Percentiles rank a stretch among this genome's conserved stretches.
Conservation (phyloP, 1,140 invertebrate genomes). For the Penaeus vannamei region DNA sequence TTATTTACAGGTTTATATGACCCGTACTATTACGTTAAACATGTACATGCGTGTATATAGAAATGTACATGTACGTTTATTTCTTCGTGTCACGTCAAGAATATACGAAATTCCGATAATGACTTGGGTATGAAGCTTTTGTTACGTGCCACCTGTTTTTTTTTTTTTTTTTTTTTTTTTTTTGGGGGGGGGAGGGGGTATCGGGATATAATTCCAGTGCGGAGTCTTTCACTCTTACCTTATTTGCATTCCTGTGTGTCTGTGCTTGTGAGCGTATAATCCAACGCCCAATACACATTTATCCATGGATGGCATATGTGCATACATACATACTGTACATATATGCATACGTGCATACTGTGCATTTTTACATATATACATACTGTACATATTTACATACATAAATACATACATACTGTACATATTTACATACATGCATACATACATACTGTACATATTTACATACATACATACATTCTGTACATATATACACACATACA, state of each 20-base stretch:
- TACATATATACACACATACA: slow-evolving; percentile 25
- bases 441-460: slow-evolving; percentile 38
- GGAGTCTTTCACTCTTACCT: too few relatives aligned
- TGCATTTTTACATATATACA: neutral
- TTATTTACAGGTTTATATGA: too few relatives aligned
- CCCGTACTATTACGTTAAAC: too few relatives aligned
- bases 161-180: too few relatives aligned
- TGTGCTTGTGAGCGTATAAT: slow-evolving; percentile 1
- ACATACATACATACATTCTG: neutral
- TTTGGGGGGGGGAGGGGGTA: too few relatives aligned
- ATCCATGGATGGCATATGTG: neutral
- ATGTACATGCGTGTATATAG: too few relatives aligned
- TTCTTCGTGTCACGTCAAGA: too few relatives aligned
- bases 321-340: neutral
- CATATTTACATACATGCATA: slow-evolving; percentile 28
- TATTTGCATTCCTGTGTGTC: neutral
- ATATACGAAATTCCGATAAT: too few relatives aligned
- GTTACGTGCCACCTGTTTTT: too few relatives aligned
- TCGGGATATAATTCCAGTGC: too few relatives aligned
- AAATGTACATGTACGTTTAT: too few relatives aligned
- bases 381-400: slow-evolving; percentile 29
- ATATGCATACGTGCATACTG: neutral
- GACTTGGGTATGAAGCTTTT: too few relatives aligned
- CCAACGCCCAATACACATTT: neutral
- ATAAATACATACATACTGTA: slow-evolving; percentile 6